Evolutionary conservation across 2,888 invertebrate genomes (phyloP).

Genomic region (Lingula anatina): DNA sequence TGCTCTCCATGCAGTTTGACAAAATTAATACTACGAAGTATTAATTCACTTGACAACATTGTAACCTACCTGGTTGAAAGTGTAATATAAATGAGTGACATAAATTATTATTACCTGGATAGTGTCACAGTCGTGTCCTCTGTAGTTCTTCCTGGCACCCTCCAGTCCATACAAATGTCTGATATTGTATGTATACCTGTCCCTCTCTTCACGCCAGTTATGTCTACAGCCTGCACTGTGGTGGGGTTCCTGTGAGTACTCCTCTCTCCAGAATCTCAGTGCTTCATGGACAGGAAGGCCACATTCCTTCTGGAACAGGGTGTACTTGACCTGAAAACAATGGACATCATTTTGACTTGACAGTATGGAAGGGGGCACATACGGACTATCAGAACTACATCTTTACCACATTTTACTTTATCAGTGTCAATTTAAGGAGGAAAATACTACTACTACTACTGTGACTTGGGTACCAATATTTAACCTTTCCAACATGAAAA

Average conservation of each 20-base stretch:
- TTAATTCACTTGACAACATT: too few relatives aligned
- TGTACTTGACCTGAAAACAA: slow-evolving; percentile 58
- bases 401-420: too few relatives aligned
- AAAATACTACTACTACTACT: too few relatives aligned
- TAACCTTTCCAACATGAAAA: too few relatives aligned
- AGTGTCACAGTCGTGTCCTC: slow-evolving; percentile 59
- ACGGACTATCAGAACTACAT: too few relatives aligned
- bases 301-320: slow-evolving; percentile 67
- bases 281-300: slow-evolving; percentile 65
- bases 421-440: too few relatives aligned
- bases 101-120: slow-evolving; percentile 57
- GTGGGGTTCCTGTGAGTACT: slow-evolving; percentile 58
- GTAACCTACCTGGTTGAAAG: too few relatives aligned
- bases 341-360: not conserved
- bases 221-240: slow-evolving; percentile 58
- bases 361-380: not conserved
- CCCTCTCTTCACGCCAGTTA: slow-evolving; percentile 62
- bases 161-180: slow-evolving; percentile 70
- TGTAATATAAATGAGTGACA: too few relatives aligned
- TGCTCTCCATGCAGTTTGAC: too few relatives aligned
- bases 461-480: too few relatives aligned
- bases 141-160: slow-evolving; percentile 63
- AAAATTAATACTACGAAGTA: too few relatives aligned
- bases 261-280: slow-evolving; percentile 62
- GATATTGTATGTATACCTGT: slow-evolving; percentile 64